A percentile compares a stretch with the other conserved stretches of the same genome.
Conservation (phyloP, 2,797 vertebrate species). For the Spinus pinus region DNA sequence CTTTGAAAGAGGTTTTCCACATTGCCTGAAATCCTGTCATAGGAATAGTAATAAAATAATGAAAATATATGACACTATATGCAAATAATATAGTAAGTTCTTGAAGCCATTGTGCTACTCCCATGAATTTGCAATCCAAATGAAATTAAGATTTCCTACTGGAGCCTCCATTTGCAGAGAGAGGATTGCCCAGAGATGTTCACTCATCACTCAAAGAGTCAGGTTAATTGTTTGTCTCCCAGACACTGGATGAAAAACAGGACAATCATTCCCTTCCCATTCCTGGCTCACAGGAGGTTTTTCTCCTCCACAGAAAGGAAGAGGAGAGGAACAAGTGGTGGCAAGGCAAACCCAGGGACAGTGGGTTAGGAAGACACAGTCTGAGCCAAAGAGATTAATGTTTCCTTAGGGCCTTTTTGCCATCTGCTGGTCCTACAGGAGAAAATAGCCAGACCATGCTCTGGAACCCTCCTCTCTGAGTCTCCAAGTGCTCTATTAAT, state of each 20-base stretch:
- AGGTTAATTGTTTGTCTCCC: neutral
- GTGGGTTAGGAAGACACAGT: neutral
- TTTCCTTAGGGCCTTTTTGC: neutral
- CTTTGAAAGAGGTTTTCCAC: neutral
- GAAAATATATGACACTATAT: neutral
- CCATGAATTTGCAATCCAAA: neutral
- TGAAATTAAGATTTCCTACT: neutral
- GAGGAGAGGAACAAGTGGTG: neutral
- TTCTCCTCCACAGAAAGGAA: neutral
- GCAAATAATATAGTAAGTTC: neutral
- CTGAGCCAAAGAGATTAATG: neutral
- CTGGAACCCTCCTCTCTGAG: neutral
- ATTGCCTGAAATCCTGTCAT: neutral
- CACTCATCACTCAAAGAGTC: neutral
- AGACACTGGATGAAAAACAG: neutral
- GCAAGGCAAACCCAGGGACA: neutral
- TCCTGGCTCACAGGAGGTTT: neutral
- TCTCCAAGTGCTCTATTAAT: neutral
- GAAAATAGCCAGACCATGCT: neutral
- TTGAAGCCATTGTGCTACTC: neutral
- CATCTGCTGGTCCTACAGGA: neutral
- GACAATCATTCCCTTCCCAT: neutral
- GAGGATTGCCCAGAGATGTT: neutral
- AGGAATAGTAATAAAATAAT: neutral
- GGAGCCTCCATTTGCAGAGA: neutral